A percentile compares a stretch with the other conserved stretches of the same genome.
Evolutionary conservation across 1,140 invertebrate genomes (phyloP).

Genomic region (Batillaria attramentaria): DNA sequence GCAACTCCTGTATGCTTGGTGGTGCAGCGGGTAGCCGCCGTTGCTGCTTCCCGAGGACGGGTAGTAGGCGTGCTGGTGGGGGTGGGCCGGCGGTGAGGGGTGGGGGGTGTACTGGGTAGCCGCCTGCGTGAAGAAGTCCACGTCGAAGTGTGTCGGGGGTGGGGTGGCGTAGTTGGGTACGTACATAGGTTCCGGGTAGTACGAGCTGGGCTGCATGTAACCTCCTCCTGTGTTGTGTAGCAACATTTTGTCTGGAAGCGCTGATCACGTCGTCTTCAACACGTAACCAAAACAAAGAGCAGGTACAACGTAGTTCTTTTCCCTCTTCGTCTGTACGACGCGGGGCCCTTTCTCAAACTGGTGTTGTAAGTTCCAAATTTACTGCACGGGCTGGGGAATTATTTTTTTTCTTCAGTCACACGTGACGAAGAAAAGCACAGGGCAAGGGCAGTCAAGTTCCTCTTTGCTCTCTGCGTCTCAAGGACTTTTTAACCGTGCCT

Average conservation of each 20-base stretch:
- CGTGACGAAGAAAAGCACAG: neutral
- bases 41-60: slow-evolving; percentile 15
- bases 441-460: too few species aligned
- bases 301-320: neutral
- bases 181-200: slow-evolving; percentile 35
- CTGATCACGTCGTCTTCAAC: neutral
- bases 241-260: slow-evolving; percentile 27
- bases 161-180: slow-evolving; percentile 25
- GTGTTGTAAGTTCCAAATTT: neutral
- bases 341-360: neutral
- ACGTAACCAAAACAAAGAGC: neutral
- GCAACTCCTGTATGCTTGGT: neutral
- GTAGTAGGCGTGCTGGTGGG: slow-evolving; percentile 13
- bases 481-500: too few species aligned
- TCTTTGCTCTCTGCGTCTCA: too few species aligned
- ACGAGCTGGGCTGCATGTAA: slow-evolving; percentile 28
- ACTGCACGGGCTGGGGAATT: neutral
- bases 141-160: slow-evolving; percentile 17
- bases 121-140: slow-evolving; percentile 21
- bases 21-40: slow-evolving; percentile 29
- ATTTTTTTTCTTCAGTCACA: neutral
- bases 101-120: slow-evolving; percentile 18
- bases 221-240: slow-evolving; percentile 41
- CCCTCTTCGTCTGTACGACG: neutral
- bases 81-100: slow-evolving; percentile 11